phyloP scores from a whole-genome alignment of 2,797 vertebrate species.

The Semaprochilodus insignis region DNA sequence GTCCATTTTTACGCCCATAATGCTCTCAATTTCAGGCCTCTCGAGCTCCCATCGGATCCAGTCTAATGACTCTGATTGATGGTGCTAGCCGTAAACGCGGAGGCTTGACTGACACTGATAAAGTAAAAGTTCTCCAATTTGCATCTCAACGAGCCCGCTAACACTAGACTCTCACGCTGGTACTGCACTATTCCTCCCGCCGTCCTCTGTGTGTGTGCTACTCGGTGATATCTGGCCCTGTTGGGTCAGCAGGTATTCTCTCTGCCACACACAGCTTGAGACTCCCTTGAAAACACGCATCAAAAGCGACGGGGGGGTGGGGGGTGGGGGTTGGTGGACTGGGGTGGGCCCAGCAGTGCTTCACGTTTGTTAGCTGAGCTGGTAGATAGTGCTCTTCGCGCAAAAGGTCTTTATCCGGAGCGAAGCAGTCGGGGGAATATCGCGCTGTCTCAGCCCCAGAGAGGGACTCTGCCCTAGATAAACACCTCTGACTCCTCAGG shows the following conservation, averaged over 20 bases:
- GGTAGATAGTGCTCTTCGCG: constrained; percentile 61
- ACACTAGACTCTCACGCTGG: background rate
- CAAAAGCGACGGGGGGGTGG: constrained; percentile 66
- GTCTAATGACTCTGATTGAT: constrained; percentile 8
- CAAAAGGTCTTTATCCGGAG: constrained; percentile 67
- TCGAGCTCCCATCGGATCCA: background rate
- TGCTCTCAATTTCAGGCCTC: background rate
- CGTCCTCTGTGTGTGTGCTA: constrained; percentile 50
- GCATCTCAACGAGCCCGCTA: constrained; percentile 10
- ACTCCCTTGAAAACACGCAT: constrained; percentile 66
- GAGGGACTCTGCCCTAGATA: constrained; percentile 64
- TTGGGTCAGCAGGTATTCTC: constrained; percentile 66
- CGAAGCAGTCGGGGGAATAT: constrained; percentile 62
- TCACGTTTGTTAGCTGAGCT: constrained; percentile 65
- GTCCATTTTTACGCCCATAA: background rate
- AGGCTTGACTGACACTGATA: background rate
- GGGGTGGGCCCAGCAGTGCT: constrained; percentile 58
- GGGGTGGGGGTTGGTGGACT: too few relatives aligned
- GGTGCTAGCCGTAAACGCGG: background rate
- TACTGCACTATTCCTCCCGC: background rate
- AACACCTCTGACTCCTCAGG: constrained; percentile 21
- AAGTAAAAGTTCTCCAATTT: background rate
- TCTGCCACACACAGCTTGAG: constrained; percentile 65
- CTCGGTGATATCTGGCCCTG: constrained; percentile 60
- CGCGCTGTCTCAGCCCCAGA: constrained; percentile 57